Evolutionary conservation across 1,140 invertebrate species (phyloP).

Genomic region (Nebria ingens): DNA sequence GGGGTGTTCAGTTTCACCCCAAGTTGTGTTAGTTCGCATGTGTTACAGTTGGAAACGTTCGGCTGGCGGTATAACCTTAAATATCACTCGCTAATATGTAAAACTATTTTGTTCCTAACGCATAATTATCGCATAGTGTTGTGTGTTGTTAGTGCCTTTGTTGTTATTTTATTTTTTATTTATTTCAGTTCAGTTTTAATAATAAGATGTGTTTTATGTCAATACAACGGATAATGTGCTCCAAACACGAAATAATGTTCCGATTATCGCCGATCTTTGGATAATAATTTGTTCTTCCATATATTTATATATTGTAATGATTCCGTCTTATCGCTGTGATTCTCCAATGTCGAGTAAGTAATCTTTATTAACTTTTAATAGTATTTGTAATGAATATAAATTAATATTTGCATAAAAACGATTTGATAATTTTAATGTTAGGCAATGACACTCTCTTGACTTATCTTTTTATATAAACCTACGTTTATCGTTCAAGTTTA

Average conservation of each 20-base stretch:
- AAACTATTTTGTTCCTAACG: not conserved
- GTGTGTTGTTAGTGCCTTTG: not conserved
- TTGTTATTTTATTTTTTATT: too few species aligned
- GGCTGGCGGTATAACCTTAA: too few species aligned
- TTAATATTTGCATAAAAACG: too few species aligned
- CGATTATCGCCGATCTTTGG: not conserved
- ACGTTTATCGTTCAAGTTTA: too few species aligned
- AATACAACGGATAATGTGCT: not conserved
- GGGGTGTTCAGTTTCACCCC: not conserved
- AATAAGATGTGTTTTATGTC: too few species aligned
- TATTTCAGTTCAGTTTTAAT: too few species aligned
- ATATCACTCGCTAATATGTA: not conserved
- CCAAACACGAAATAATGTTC: not conserved
- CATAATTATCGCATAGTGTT: not conserved
- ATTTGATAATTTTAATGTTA: too few species aligned
- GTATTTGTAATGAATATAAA: too few species aligned
- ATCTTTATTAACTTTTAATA: not conserved
- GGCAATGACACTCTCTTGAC: too few species aligned
- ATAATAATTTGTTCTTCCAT: not conserved
- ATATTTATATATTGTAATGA: not conserved
- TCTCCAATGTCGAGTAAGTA: conserved; percentile 3
- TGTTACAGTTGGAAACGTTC: not conserved
- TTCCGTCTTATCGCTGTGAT: conserved; percentile 5
- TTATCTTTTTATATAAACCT: too few species aligned
- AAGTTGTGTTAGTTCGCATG: not conserved